These are phyloP conservation scores for Linyphia triangularis DNA, from an alignment of 2,888 invertebrate species.

Conservation along the genomic window DNA sequence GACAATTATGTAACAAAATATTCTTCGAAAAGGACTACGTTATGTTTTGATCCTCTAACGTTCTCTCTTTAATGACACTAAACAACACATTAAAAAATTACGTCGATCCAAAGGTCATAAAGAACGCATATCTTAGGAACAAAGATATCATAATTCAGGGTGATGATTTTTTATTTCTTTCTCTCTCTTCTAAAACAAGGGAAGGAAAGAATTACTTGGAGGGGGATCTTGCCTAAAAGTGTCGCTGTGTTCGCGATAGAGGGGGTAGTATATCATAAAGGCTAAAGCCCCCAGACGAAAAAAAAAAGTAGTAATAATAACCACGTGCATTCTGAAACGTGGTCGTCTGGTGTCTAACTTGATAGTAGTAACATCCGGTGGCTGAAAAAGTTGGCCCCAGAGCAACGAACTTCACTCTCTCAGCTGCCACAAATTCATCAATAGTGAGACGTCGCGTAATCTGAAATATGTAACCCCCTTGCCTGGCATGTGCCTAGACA, in stretches of 20 bases:
- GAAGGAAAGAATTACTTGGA: neutral
- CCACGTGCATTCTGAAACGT: slow-evolving; percentile 46
- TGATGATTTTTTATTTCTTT: neutral
- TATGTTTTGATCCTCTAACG: neutral
- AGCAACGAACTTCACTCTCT: slow-evolving; percentile 51
- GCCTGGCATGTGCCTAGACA: slow-evolving; percentile 36
- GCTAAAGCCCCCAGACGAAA: slow-evolving; percentile 10
- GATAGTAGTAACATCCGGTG: slow-evolving; percentile 68
- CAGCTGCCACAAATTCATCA: slow-evolving; percentile 62
- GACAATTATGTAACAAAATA: no score
- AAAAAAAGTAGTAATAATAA: slow-evolving; percentile 34
- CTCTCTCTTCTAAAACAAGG: neutral
- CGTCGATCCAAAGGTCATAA: neutral
- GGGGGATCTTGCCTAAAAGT: neutral
- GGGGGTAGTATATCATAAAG: neutral
- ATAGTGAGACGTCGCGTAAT: slow-evolving; percentile 9
- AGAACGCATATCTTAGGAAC: slow-evolving; percentile 7
- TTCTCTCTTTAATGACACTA: neutral
- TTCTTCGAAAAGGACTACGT: no score
- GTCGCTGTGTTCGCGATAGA: neutral
- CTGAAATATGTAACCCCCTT: neutral
- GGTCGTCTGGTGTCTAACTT: slow-evolving; percentile 50
- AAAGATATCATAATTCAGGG: neutral
- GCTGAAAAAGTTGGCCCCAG: neutral
- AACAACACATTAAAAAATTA: neutral